These are phyloP conservation scores for Chelonoidis abingdonii DNA, from an alignment of 2,113 vertebrate species.

Conservation along the genomic window DNA sequence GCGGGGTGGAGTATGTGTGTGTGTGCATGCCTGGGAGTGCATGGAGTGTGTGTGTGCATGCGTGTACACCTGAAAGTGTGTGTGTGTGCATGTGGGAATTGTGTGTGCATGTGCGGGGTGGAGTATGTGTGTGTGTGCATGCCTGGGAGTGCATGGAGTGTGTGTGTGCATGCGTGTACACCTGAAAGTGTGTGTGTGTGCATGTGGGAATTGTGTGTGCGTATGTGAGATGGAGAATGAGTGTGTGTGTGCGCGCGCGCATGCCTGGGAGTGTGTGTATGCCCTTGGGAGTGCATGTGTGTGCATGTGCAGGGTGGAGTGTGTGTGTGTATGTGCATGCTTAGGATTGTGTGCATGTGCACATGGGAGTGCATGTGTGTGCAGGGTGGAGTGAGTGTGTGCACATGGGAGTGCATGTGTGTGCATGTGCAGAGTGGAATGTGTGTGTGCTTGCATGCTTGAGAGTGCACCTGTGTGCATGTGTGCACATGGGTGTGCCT, in stretches of 20 bases:
- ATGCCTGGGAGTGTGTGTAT: not conserved
- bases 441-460: accelerated
- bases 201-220: too few species aligned
- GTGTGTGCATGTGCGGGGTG: too few species aligned
- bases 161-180: too few species aligned
- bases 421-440: not conserved
- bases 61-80: too few species aligned
- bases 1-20: accelerated
- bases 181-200: not conserved
- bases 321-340: accelerated
- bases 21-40: accelerated
- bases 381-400: too few species aligned
- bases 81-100: not conserved
- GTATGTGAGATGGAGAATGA: not conserved
- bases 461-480: accelerated
- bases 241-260: not conserved
- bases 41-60: too few species aligned
- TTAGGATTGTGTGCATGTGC: accelerated
- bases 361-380: accelerated
- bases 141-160: accelerated
- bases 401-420: not conserved
- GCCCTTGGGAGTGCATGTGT: too few species aligned
- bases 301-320: not conserved
- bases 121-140: accelerated
- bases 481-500: accelerated